A percentile compares a stretch with the other conserved stretches of the same genome.
Conservation (phyloP, 2,888 invertebrate genomes). For the Watsonalla binaria region DNA sequence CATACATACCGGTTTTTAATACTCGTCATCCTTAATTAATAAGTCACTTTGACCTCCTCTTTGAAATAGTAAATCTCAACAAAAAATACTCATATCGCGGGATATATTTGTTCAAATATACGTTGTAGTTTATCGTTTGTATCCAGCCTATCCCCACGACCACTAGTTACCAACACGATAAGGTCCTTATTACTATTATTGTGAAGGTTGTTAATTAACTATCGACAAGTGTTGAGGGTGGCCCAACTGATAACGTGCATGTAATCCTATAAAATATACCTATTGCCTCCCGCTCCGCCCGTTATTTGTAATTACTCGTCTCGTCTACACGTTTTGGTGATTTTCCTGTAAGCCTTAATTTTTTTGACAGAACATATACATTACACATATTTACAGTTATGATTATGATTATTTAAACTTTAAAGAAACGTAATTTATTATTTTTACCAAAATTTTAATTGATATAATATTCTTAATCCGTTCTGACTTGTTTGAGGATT, state of each 20-base stretch:
- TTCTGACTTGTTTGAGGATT: too few species aligned
- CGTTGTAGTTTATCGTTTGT: neutral
- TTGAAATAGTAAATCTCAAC: too few species aligned
- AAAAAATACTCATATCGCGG: neutral
- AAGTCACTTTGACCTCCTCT: too few species aligned
- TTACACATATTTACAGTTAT: too few species aligned
- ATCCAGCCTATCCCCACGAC: neutral
- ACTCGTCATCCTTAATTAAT: too few species aligned
- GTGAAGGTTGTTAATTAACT: conserved; percentile 53
- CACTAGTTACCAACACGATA: conserved; percentile 15
- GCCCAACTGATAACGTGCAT: conserved; percentile 56
- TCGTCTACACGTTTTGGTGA: conserved; percentile 28
- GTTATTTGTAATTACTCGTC: conserved; percentile 62
- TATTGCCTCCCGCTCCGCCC: conserved; percentile 44
- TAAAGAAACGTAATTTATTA: too few species aligned
- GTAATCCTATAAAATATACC: conserved; percentile 72
- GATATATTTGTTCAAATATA: neutral
- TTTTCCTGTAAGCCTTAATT: conserved; percentile 13
- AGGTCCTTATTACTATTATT: conserved; percentile 31
- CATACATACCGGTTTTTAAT: too few species aligned
- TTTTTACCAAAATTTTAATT: too few species aligned
- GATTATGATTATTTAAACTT: too few species aligned
- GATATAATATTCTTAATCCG: too few species aligned
- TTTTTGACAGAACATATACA: neutral
- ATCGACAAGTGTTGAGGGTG: conserved; percentile 46